A percentile compares a stretch with the other conserved stretches of the same genome.
Evolutionary conservation across 2,888 invertebrate genomes (phyloP).

Genomic region (Erebia aethiops): DNA sequence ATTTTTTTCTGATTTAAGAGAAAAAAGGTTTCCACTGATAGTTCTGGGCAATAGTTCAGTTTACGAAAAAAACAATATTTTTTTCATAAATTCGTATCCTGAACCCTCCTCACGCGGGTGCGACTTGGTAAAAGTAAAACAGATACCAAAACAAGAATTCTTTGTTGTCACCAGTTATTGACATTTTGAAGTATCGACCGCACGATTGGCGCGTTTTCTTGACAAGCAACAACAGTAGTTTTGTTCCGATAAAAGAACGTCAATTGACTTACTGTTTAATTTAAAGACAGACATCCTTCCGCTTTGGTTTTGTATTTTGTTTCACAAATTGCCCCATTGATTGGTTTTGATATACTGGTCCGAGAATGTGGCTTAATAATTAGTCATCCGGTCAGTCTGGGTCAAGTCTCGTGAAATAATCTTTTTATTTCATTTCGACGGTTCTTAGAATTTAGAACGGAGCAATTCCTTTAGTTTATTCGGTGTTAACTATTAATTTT

Average conservation of each 20-base stretch:
- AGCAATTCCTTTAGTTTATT: background rate
- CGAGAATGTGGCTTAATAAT: conserved; percentile 56
- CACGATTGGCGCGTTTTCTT: conserved; percentile 1
- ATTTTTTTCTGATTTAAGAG: no score
- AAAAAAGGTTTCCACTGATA: no score
- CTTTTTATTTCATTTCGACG: background rate
- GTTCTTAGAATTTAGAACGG: background rate
- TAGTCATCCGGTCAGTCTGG: conserved; percentile 45
- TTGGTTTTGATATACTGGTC: conserved; percentile 53
- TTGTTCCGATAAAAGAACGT: conserved; percentile 21
- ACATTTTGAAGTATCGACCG: background rate
- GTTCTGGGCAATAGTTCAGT: no score
- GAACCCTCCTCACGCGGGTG: background rate
- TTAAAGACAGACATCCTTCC: conserved; percentile 56
- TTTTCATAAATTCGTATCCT: background rate
- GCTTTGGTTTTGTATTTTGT: conserved; percentile 33
- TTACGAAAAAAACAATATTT: no score
- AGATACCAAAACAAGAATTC: background rate
- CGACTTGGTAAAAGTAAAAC: background rate
- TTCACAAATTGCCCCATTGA: conserved; percentile 57
- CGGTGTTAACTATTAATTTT: background rate
- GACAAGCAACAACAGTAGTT: conserved; percentile 8
- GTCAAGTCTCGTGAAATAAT: background rate
- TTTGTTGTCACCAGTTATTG: background rate
- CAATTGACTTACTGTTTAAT: conserved; percentile 54